Evolutionary conservation across 2,113 vertebrate species (phyloP).

Genomic region (Psettodes erumei): DNA sequence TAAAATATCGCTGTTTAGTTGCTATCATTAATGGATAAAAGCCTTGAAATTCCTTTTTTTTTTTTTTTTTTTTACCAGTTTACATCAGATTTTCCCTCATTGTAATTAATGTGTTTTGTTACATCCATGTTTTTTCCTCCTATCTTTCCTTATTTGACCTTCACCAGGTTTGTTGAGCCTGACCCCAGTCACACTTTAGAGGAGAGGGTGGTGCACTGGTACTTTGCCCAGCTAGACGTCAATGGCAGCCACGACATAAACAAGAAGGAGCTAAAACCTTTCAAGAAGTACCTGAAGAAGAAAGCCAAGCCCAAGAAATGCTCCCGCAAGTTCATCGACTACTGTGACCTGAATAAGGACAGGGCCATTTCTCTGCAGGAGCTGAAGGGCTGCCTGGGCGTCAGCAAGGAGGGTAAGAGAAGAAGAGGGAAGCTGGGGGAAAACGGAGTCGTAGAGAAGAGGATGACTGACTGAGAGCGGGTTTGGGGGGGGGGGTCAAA

Average conservation of each 20-base stretch:
- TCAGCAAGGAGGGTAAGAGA: constrained; percentile 91
- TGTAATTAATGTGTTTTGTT: not conserved
- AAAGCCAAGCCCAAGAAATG: constrained; percentile 99
- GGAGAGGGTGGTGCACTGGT: constrained; percentile 97
- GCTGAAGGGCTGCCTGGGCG: constrained; percentile 96
- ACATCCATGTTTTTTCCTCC: not conserved
- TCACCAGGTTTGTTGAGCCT: constrained; percentile 92
- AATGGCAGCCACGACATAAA: constrained; percentile 94
- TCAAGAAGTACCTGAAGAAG: constrained; percentile 97
- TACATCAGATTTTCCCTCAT: not conserved
- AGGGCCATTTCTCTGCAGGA: constrained; percentile 93
- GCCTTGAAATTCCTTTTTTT: not conserved
- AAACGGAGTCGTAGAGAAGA: not conserved
- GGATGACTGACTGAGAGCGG: not conserved
- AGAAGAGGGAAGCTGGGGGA: constrained; percentile 6
- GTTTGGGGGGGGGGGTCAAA: not conserved
- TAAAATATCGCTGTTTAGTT: not conserved
- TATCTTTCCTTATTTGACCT: not conserved
- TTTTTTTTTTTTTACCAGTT: too few species aligned
- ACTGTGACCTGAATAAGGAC: constrained; percentile 98
- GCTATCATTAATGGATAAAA: not conserved
- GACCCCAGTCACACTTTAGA: constrained; percentile 97
- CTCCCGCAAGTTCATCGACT: constrained; percentile 94
- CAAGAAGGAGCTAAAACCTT: constrained; percentile 96
- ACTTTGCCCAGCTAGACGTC: constrained; percentile 96